Base-by-base conservation (phyloP, 2,888 invertebrate species). In the Tenthredo mesomela region DNA sequence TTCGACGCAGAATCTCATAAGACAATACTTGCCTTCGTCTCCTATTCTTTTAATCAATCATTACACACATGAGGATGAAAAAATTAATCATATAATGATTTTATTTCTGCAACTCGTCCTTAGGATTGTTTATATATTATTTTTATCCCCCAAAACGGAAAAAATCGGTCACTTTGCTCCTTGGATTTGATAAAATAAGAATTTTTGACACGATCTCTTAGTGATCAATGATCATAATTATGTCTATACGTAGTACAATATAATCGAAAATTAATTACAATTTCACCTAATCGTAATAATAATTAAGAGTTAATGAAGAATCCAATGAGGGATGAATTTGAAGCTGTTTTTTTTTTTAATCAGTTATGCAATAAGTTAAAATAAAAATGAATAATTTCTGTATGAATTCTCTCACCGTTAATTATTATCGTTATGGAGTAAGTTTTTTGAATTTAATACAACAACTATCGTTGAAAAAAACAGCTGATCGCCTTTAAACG, bases 401-500 rank as follows among this genome's bases (percentile, higher is more conserved):
- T 61, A 61, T 25, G 70, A 18, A 33, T 70, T 70, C 2, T 33
- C 9, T 7, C 37, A 1, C 70, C 37, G 37, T 43, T 47, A 18
- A 47, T 21, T 47, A 21, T 75, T 9, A 15, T 2, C 29, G 2
- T 25, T 25, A 25, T n/a, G 12, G 12, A 47, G 25, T 21, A 47
- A 50, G 21, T 47, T 47, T 15, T 47, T 47, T 50, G 43, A 47
- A 25, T 43, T 83, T n/a, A 67, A 40, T 54, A 25, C 25, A 10
- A 18, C 21, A 21, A 40, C 37, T 82, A 21, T 84, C 47, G 65
- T 61, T n/a, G 33, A 73, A 71, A 33, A 33, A 58, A 61, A 84
- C 84, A 84, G 84, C 84, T 84, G 84, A 84, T 84, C 73, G 75
- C 71, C 73, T 70, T 82, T 80, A 70, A 80, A 40, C 67, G 78